Conservation (phyloP, 2,888 invertebrate species). For the Mesopsocus fuscifrons region DNA sequence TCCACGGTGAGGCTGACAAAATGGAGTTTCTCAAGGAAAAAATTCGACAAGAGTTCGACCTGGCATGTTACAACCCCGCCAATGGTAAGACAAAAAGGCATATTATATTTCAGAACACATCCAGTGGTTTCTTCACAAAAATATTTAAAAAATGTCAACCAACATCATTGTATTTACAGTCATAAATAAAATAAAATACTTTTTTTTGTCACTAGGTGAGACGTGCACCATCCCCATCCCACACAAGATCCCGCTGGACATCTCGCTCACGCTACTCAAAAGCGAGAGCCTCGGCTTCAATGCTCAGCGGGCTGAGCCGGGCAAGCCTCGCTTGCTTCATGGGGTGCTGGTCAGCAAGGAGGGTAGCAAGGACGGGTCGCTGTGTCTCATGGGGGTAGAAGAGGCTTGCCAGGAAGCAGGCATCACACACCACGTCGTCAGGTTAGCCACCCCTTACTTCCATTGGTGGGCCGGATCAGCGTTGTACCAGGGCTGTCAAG, state of each 20-base stretch:
- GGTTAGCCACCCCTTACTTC: no score
- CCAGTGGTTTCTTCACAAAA: no score
- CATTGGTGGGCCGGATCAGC: no score
- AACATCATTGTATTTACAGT: no score
- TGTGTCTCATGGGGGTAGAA: conserved; percentile 73
- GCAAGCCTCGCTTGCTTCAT: conserved; percentile 68
- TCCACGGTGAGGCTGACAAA: conserved; percentile 95
- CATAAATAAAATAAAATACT: no score
- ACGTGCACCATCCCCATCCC: conserved; percentile 75
- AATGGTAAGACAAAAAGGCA: no score
- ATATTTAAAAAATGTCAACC: no score
- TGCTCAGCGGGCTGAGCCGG: conserved; percentile 69
- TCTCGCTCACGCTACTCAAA: conserved; percentile 62
- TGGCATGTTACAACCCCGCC: conserved; percentile 89
- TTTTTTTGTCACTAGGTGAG: no score
- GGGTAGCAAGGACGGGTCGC: conserved; percentile 69
- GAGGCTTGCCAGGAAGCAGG: conserved; percentile 78
- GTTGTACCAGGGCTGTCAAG: no score
- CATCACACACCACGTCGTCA: conserved; percentile 52
- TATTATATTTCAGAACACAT: no score
- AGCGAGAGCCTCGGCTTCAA: conserved; percentile 59
- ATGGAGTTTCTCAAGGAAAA: conserved; percentile 96
- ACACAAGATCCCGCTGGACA: conserved; percentile 77
- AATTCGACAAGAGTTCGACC: conserved; percentile 79
- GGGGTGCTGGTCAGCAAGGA: conserved; percentile 82